These are phyloP conservation scores for Lepus timidus DNA, from an alignment of 2,113 vertebrate species.

Conservation along the genomic window DNA sequence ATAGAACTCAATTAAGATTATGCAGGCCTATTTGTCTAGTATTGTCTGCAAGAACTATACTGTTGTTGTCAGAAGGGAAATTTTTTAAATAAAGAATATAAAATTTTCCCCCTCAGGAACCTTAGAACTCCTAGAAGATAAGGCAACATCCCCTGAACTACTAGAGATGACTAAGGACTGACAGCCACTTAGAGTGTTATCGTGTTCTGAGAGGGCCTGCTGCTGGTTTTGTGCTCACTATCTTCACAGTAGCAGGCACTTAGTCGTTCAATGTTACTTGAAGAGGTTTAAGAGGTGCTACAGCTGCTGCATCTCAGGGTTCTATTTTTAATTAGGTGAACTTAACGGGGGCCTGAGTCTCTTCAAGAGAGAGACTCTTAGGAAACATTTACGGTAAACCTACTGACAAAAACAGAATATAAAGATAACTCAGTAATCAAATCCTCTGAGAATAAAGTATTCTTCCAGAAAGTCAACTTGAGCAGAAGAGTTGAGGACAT, in stretches of 20 bases:
- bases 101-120: neutral
- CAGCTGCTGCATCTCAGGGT: constrained; percentile 70
- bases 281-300: constrained; percentile 81
- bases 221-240: constrained; percentile 56
- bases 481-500: neutral
- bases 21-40: neutral
- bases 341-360: constrained; percentile 74
- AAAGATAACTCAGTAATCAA: constrained; percentile 75
- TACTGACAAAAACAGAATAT: constrained; percentile 69
- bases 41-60: neutral
- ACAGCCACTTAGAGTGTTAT: constrained; percentile 74
- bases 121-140: constrained; percentile 76
- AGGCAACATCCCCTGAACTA: constrained; percentile 38
- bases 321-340: constrained; percentile 84
- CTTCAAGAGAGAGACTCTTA: constrained; percentile 73
- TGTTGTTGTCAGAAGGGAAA: neutral
- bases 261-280: constrained; percentile 78
- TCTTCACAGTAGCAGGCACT: constrained; percentile 81
- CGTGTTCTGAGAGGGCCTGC: constrained; percentile 63
- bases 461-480: constrained; percentile 63
- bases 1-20: neutral
- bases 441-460: constrained; percentile 63
- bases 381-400: constrained; percentile 74
- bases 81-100: constrained; percentile 8
- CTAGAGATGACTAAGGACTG: constrained; percentile 57